Base-by-base conservation (phyloP, 1,140 invertebrate genomes). In the Drosophila lacertosa region DNA sequence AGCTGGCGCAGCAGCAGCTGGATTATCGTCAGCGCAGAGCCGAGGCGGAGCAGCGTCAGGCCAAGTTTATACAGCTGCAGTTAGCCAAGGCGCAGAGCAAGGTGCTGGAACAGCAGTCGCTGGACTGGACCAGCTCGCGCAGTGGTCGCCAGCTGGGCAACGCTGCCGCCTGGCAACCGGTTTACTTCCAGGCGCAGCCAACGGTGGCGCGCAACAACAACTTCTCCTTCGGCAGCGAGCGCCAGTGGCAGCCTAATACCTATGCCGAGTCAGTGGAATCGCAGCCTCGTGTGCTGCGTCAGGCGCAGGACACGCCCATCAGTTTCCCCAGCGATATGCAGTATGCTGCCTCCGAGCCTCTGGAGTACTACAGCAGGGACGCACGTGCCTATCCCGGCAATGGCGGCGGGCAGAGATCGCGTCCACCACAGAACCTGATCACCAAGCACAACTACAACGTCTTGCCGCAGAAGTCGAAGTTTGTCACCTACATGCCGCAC, bases 1-100 rank as follows among this genome's bases (percentile, higher is more conserved):
- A 89, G 24, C 39, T 90, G 44, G 67, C 60, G 2, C 76, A 57
- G n/a, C 74, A 90, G 55, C 53, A 72, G 15, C 67, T 69, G 16
- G 74, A 70, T 1, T 90, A 86, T 37, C 66, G 82, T 0, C 64
- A 86, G 18, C 78, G 89, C 32, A 90, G 74, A 48, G 71, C 74
- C 0, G 84, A 90, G 24, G 89, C 81, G 3, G 84, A 90, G 42
- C 81, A 88, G 37, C 84, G 89, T 1, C 84, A 90, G 50, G 70
- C 76, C 6, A 79, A 80, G 35, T 65, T 86, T 9, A 74, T 88
- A 6, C 69, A 89, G 44, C 55, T 89, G 29, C 88, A 89, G 51
- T 33, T 89, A 57, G 73, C 76, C 29, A 90, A 88, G 63, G 79
- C 78, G 1, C 83, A 79, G 10, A 88, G 82, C 64, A 88, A 75